phyloP scores from a whole-genome alignment of 2,113 vertebrate genomes.

The Halichoerus grypus region DNA sequence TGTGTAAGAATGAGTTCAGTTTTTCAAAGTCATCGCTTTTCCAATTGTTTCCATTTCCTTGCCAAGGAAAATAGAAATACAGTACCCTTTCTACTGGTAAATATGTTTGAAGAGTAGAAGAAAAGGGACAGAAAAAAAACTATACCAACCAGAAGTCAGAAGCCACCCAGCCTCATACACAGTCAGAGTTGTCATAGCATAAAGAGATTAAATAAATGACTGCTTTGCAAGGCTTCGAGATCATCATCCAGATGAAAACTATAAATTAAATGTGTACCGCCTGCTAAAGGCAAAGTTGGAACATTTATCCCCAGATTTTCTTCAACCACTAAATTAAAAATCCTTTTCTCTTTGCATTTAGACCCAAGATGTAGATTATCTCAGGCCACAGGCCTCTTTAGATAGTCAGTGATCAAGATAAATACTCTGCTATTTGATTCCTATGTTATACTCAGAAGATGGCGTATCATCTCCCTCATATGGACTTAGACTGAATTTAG shows the following conservation, averaged over 20 bases:
- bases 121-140: neutral
- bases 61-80: neutral
- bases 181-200: neutral
- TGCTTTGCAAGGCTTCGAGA: neutral
- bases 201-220: conserved; percentile 12
- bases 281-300: neutral
- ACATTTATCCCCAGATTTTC: neutral
- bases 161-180: neutral
- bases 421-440: neutral
- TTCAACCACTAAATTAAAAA: neutral
- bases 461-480: neutral
- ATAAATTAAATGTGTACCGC: neutral
- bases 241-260: neutral
- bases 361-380: neutral
- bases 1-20: neutral
- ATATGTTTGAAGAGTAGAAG: neutral
- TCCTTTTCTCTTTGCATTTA: conserved; percentile 4
- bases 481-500: conserved; percentile 21
- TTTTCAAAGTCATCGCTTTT: neutral
- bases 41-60: neutral
- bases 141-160: neutral
- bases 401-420: neutral
- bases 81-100: neutral
- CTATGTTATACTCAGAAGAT: neutral
- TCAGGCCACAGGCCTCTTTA: neutral